Percentiles rank a stretch among this genome's conserved stretches.
Conservation (phyloP, 2,888 invertebrate genomes). For the Xestoiulus laeticollis region DNA sequence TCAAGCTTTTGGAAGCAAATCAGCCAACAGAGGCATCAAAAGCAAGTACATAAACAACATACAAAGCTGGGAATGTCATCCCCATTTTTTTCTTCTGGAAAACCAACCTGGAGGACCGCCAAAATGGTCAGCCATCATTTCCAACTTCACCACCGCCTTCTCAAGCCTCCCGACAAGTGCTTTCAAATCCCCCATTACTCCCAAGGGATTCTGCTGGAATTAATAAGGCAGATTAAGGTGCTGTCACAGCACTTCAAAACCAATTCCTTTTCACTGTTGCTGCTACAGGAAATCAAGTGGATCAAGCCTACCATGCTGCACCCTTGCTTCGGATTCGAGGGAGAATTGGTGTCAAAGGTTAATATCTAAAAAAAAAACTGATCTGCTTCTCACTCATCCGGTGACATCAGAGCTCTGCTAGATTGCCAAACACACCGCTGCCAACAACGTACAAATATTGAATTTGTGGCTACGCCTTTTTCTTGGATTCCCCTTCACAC, state of each 20-base stretch:
- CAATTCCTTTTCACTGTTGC: not conserved
- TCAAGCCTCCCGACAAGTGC: not conserved
- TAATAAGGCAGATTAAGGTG: not conserved
- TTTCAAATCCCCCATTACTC: conserved; percentile 4
- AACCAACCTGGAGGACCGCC: conserved; percentile 38
- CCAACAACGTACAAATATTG: not conserved
- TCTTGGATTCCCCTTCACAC: not conserved
- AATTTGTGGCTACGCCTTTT: not conserved
- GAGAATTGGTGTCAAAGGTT: not conserved
- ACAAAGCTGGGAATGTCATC: not conserved
- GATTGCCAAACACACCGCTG: not conserved
- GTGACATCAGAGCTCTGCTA: not conserved
- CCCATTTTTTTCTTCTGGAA: not conserved
- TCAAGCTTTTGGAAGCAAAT: not conserved
- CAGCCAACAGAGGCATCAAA: not conserved
- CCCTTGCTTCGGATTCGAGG: not conserved
- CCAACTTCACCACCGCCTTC: conserved; percentile 2
- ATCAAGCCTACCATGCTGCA: not conserved
- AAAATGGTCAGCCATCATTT: conserved; percentile 25
- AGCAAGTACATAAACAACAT: not conserved
- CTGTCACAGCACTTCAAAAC: not conserved
- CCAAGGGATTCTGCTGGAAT: conserved; percentile 10
- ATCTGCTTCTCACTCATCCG: not conserved
- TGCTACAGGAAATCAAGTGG: not conserved
- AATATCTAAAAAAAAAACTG: not conserved